These are phyloP conservation scores for Cetoscarus ocellatus DNA, from an alignment of 2,797 vertebrate genomes.

Conservation along the genomic window DNA sequence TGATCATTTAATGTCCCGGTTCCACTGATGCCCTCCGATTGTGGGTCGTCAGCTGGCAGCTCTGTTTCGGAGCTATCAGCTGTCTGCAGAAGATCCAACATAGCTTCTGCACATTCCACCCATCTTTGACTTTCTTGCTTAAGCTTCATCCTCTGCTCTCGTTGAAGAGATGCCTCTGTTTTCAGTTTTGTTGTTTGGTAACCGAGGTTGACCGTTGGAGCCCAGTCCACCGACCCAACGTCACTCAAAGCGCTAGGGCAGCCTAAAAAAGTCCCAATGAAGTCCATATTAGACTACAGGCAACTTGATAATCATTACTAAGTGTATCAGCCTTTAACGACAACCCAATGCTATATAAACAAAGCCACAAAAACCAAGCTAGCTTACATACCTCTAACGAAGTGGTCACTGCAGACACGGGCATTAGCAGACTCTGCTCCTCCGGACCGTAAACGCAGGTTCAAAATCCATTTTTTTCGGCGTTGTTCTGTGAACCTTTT, in stretches of 20 bases:
- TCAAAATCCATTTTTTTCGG: no score
- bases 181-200: background rate
- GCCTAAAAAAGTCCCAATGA: constrained; percentile 1
- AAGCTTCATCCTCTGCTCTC: background rate
- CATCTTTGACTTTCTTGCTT: background rate
- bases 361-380: background rate
- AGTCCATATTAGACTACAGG: background rate
- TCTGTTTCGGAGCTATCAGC: no score
- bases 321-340: background rate
- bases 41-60: no score
- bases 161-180: background rate
- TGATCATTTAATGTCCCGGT: background rate
- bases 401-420: no score
- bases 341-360: background rate
- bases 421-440: no score
- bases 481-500: no score
- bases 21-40: background rate
- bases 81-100: background rate
- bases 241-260: background rate
- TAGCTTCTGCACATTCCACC: background rate
- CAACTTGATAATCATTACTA: background rate
- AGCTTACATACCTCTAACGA: no score
- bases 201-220: background rate
- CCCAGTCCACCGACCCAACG: background rate
- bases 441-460: no score